phyloP scores from a whole-genome alignment of 2,797 vertebrate species.

The Anolis apletophallus region DNA sequence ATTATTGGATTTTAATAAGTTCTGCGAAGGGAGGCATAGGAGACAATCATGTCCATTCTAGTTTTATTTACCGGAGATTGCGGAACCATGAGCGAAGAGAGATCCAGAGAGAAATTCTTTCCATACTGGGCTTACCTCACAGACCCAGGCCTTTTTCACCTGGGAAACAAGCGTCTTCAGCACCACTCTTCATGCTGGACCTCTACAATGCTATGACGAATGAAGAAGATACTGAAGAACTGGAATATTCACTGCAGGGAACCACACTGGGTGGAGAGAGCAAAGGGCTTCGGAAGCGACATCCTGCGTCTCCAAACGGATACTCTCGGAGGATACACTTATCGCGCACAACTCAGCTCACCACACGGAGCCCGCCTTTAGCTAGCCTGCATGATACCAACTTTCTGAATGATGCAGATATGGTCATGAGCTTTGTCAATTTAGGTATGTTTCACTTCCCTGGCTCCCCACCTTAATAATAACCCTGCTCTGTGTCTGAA shows the following conservation, averaged over 20 bases:
- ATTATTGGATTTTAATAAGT: slow-evolving; percentile 88
- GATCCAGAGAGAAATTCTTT: slow-evolving; percentile 99
- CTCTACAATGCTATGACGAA: slow-evolving; percentile 98
- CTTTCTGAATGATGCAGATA: slow-evolving; percentile 98
- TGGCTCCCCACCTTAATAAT: slow-evolving; percentile 24
- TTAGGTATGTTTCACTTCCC: slow-evolving; percentile 87
- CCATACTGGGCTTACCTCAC: slow-evolving; percentile 97
- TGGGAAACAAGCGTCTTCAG: slow-evolving; percentile 96
- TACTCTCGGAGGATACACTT: slow-evolving; percentile 89
- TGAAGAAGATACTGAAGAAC: slow-evolving; percentile 87
- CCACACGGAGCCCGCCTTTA: slow-evolving; percentile 91
- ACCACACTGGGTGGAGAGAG: slow-evolving; percentile 79
- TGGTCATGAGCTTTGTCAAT: slow-evolving; percentile 99
- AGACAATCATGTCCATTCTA: slow-evolving; percentile 99
- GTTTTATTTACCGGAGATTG: slow-evolving; percentile 98
- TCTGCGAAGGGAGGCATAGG: slow-evolving; percentile 88
- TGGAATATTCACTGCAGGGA: slow-evolving; percentile 82
- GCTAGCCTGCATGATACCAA: slow-evolving; percentile 91
- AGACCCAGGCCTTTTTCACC: slow-evolving; percentile 97
- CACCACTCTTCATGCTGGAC: slow-evolving; percentile 98
- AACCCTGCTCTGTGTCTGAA: slow-evolving; percentile 49
- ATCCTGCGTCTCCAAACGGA: slow-evolving; percentile 86
- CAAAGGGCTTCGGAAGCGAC: slow-evolving; percentile 85
- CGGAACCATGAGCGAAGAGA: slow-evolving; percentile 97
- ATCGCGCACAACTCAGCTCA: slow-evolving; percentile 85